These are phyloP conservation scores for Cyrtonyx montezumae DNA, from an alignment of 2,113 vertebrate species.

Conservation along the genomic window DNA sequence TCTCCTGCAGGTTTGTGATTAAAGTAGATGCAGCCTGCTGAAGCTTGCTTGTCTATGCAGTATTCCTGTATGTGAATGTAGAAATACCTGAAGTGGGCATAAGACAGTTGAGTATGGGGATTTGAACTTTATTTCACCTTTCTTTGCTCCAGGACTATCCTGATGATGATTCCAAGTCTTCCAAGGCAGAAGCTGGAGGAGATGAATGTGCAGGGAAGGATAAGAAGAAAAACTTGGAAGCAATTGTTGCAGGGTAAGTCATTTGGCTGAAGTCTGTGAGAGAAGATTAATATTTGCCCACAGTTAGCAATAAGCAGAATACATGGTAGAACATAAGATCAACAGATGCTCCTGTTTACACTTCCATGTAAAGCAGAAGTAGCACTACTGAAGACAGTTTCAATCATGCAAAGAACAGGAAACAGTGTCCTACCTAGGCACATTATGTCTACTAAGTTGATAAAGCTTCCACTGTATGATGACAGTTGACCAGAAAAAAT, in stretches of 20 bases:
- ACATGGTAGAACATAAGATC: background rate
- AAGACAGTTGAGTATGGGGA: background rate
- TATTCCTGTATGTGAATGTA: background rate
- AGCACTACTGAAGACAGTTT: background rate
- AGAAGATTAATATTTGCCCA: background rate
- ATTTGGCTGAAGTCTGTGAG: background rate
- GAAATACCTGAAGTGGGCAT: background rate
- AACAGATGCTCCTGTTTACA: background rate
- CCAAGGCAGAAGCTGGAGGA: background rate
- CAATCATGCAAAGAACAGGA: background rate
- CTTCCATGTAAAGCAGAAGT: background rate
- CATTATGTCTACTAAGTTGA: background rate
- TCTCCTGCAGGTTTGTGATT: background rate
- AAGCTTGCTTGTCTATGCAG: background rate
- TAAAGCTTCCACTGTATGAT: background rate
- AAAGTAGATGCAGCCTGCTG: background rate
- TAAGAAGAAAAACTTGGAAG: background rate
- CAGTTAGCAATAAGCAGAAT: background rate
- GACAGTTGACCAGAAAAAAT: background rate
- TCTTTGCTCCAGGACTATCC: background rate
- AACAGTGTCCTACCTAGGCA: background rate
- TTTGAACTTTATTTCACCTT: too few relatives aligned
- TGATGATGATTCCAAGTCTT: background rate
- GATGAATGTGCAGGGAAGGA: background rate
- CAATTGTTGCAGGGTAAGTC: background rate